phyloP scores from a whole-genome alignment of 2,797 vertebrate genomes.

The Coregonus ussuriensis region DNA sequence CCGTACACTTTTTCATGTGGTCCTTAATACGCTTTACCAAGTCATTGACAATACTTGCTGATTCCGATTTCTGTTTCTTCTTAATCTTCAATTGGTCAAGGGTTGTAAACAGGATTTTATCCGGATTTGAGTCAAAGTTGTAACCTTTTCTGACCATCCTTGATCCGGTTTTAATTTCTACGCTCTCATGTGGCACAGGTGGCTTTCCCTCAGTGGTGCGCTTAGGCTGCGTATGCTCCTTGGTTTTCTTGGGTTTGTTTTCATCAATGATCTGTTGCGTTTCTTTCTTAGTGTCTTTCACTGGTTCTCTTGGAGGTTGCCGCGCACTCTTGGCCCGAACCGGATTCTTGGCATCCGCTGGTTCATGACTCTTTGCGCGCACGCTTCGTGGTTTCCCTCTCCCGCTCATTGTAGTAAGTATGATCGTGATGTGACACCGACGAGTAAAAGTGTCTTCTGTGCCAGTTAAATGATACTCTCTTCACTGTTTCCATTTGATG shows the following conservation, averaged over 20 bases:
- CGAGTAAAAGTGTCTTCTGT: background rate
- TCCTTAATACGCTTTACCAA: conserved; percentile 20
- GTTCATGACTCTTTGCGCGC: too few relatives aligned
- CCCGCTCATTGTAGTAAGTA: conserved; percentile 36
- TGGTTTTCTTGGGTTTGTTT: conserved; percentile 23
- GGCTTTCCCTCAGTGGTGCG: background rate
- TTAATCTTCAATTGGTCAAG: conserved; percentile 61
- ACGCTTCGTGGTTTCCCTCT: too few relatives aligned
- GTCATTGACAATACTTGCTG: conserved; percentile 51
- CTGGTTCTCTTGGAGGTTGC: background rate
- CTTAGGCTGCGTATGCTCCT: background rate
- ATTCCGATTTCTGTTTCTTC: accelerated
- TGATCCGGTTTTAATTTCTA: background rate
- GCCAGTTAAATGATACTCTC: background rate
- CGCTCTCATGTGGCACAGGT: accelerated
- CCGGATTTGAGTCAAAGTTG: background rate
- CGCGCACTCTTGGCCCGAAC: background rate
- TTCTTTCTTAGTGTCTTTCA: conserved; percentile 7
- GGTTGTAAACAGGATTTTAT: conserved; percentile 39
- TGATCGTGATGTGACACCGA: background rate
- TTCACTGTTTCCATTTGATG: background rate
- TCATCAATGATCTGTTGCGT: background rate
- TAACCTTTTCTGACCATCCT: background rate
- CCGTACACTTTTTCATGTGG: conserved; percentile 36
- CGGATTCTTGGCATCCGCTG: background rate